Base-by-base conservation (phyloP, 2,113 vertebrate species). In the Pterophyllum scalare region DNA sequence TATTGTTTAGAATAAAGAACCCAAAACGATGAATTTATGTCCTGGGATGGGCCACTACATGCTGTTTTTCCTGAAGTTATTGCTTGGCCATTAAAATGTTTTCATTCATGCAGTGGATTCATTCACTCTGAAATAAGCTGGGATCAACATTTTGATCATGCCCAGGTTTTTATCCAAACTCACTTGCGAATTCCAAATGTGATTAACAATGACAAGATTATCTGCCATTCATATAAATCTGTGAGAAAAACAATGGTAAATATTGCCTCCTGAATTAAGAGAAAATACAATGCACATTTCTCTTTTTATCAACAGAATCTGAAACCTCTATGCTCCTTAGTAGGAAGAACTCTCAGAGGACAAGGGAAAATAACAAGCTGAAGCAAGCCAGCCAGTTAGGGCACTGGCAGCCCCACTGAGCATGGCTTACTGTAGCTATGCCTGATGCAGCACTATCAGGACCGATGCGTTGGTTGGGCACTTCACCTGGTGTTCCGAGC, bases 401-500 rank as follows among this genome's bases (percentile, higher is more conserved):
- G 59, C 82, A 33, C 76, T 80, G 89, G 82, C 74, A 88, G 78
- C 74, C 40, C 79, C 20, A 22, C 61, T 75, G 60, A 89, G 80
- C 88, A 64, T 35, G 81, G 84, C 83, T 86, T 65, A 38, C 8
- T 38, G 35, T 38, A 88, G 78, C 83, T 77, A 77, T 77, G 87
- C 82, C 88, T 84, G 60, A 77, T n/a, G 70, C 79, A 78, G 76
- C 80, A 82, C 85, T 92, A 89, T 93, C 87, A 87, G 81, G 75
- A 56, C 46, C 14, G 83, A 91, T 87, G 90, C 86, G 87, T 76
- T 87, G 81, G 77, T 80, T 77, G 78, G 84, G 60, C 61, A 31
- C 80, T 60, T 64, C 80, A 90, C 83, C 91, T 90, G 84, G 74
- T 84, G 86, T 57, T 83, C n/a, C 74, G 81, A 91, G 84, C 84